Percentiles rank a stretch among this genome's conserved stretches.
Evolutionary conservation across 2,797 vertebrate genomes (phyloP).

Genomic region (Helarctos malayanus): DNA sequence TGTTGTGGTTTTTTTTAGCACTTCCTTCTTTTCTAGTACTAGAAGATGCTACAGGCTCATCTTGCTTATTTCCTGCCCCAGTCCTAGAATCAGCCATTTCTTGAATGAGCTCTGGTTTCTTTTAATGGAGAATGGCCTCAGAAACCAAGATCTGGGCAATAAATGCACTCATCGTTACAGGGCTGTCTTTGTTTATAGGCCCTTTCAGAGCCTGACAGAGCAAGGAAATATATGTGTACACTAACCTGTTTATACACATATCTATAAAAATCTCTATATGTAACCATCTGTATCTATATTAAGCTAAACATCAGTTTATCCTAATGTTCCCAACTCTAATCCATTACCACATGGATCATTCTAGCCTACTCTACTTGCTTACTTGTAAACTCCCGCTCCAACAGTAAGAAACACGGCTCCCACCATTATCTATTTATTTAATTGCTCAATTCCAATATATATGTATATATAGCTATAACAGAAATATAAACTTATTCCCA

Average conservation of each 20-base stretch:
- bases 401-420: not conserved
- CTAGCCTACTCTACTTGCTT: no score
- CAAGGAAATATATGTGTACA: not conserved
- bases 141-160: not conserved
- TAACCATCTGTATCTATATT: not conserved
- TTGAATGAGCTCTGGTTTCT: constrained; percentile 28
- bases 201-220: not conserved
- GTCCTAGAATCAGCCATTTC: constrained; percentile 7
- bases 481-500: not conserved
- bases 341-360: not conserved
- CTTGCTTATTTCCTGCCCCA: not conserved
- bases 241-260: not conserved
- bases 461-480: not conserved
- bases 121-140: constrained; percentile 30
- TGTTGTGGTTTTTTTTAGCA: not conserved
- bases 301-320: constrained; percentile 29
- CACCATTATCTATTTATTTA: not conserved
- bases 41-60: not conserved
- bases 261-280: not conserved
- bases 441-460: not conserved
- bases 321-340: not conserved
- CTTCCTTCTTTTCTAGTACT: constrained; percentile 24
- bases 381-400: not conserved
- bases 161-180: not conserved
- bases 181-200: not conserved